Base-by-base conservation (phyloP, 2,113 vertebrate species). In the Anser cygnoides region DNA sequence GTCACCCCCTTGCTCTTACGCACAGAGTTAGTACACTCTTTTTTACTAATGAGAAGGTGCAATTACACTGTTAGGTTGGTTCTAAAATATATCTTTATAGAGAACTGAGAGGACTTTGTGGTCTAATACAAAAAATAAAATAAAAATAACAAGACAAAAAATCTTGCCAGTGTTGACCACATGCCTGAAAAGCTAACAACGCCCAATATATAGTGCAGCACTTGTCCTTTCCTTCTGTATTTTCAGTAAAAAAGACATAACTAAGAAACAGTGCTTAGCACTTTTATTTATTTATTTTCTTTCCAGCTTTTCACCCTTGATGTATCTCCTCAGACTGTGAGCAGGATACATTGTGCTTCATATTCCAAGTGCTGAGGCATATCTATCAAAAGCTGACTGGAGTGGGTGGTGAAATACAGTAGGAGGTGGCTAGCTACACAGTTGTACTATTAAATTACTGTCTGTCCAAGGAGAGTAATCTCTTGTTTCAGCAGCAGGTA, bases 401-500 rank as follows among this genome's bases (percentile, higher is more conserved):
- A 85, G 87, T 96, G 75, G 91, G 94, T 93, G 89, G 92, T 95
- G 91, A 94, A 96, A 97, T 90, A 91, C 92, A 93, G 92, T 85
- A 97, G 92, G 95, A 90, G 87, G 84, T 96, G 87, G 84, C 92
- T 91, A 92, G 95, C 96, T 97, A 95, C 91, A 96, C 91, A 96
- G 93, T 93, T 96, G 91, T 95, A 88, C 92, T 93, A 92, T 97
- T 97, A 97, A 97, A 98, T 98, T 98, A 97, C 96, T 97, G 91
- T 96, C 97, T 97, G 94, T 96, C 97, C 93, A 91, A 93, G 77
- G 97, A 97, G 94, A 97, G 90, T 96, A 96, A 97, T 97, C 97
- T 98, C 96, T 98, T 97, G 92, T 98, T 98, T 98, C 95, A 97
- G 93, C 96, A 97, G 97, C 97, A 97, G 95, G 96, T 96, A 94